Percentiles rank a stretch among this genome's conserved stretches.
Conservation (phyloP, 2,888 invertebrate species). For the Thelaira solivaga region DNA sequence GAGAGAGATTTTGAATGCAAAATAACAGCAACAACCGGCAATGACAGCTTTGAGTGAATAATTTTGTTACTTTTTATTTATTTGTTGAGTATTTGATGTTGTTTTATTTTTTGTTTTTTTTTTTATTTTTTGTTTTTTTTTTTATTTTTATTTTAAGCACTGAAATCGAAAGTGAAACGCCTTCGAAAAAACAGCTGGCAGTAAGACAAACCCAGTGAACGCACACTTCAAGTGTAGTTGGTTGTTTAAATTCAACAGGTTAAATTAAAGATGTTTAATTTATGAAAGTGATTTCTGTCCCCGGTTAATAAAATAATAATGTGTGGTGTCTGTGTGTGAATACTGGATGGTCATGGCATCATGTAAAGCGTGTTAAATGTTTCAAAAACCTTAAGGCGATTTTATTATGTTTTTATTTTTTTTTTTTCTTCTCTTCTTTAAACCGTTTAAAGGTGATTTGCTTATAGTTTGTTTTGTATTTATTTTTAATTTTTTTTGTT, state of each 20-base stretch:
- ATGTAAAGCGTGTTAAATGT: slow-evolving; percentile 28
- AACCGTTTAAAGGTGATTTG: slow-evolving; percentile 14
- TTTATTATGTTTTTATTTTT: slow-evolving; percentile 5
- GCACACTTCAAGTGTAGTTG: slow-evolving; percentile 8
- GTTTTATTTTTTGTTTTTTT: slow-evolving; percentile 15
- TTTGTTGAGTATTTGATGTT: slow-evolving; percentile 11
- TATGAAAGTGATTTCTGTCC: slow-evolving; percentile 35
- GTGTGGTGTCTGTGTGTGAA: neutral
- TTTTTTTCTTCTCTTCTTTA: too few relatives aligned
- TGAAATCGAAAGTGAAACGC: slow-evolving; percentile 73
- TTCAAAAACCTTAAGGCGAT: slow-evolving; percentile 42
- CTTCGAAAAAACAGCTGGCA: slow-evolving; percentile 59
- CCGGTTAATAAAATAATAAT: neutral
- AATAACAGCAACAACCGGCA: slow-evolving; percentile 6
- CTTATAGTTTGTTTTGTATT: neutral
- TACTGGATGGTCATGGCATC: neutral
- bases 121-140: slow-evolving; percentile 10
- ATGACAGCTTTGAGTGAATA: slow-evolving; percentile 42
- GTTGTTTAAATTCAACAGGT: slow-evolving; percentile 47
- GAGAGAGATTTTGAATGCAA: neutral
- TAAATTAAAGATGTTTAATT: slow-evolving; percentile 42
- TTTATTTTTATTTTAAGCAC: slow-evolving; percentile 29
- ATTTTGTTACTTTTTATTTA: slow-evolving; percentile 41
- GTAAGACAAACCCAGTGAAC: slow-evolving; percentile 2
- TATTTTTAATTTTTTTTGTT: neutral